These are phyloP conservation scores for Loxodonta africana DNA, from an alignment of 2,113 vertebrate species.

Conservation along the genomic window DNA sequence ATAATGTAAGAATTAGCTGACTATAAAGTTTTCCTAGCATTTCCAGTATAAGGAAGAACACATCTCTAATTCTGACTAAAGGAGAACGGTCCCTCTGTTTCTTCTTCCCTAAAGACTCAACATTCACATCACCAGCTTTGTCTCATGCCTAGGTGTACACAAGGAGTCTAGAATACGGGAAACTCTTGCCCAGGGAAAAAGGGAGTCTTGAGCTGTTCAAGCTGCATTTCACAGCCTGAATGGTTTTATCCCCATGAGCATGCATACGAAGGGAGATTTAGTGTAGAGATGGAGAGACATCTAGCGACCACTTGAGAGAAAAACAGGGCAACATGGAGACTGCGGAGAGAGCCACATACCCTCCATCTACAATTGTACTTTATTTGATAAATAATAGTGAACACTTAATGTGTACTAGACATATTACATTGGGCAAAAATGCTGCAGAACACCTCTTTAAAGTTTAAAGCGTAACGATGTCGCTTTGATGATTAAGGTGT, in stretches of 20 bases:
- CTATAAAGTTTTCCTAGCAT: background rate
- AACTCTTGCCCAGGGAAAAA: background rate
- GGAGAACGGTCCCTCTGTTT: background rate
- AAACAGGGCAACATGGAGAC: background rate
- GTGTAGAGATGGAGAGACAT: constrained; percentile 79
- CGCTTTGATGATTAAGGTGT: background rate
- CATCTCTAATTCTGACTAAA: background rate
- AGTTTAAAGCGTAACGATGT: background rate
- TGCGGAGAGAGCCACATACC: rapidly evolving
- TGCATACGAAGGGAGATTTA: rapidly evolving
- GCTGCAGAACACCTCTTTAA: background rate
- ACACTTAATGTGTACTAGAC: background rate
- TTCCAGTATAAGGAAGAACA: background rate
- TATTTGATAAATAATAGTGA: background rate
- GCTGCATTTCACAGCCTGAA: background rate
- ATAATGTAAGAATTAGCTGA: background rate
- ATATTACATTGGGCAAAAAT: background rate
- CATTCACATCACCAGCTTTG: background rate
- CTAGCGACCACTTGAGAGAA: constrained; percentile 82
- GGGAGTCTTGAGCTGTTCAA: background rate
- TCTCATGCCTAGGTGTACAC: background rate
- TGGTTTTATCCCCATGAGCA: too few species aligned
- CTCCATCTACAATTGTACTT: background rate
- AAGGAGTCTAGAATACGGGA: background rate
- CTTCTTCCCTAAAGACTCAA: background rate